Percentiles rank a stretch among this genome's conserved stretches.
These are phyloP conservation scores for Coccyzus lansbergi DNA, from an alignment of 2,797 vertebrate species.

Conservation along the genomic window DNA sequence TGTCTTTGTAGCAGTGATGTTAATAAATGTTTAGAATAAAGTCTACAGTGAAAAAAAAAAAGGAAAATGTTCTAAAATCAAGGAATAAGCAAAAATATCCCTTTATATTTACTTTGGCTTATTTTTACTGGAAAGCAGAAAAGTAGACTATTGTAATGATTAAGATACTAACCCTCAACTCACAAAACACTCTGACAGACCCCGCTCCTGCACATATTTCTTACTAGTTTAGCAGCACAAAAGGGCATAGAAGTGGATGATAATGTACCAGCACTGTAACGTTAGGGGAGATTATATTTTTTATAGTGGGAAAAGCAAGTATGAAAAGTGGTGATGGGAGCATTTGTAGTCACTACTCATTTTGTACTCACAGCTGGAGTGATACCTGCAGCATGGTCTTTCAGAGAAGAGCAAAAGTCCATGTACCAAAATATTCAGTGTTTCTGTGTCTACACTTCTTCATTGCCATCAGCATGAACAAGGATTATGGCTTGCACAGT, in stretches of 20 bases:
- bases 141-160: neutral
- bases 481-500: neutral
- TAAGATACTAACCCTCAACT: neutral
- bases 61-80: neutral
- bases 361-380: neutral
- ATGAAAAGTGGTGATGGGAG: neutral
- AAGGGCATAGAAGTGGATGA: neutral
- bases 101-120: neutral
- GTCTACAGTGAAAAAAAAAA: neutral
- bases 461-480: neutral
- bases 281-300: conserved; percentile 16
- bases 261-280: neutral
- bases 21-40: neutral
- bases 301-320: neutral
- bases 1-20: neutral
- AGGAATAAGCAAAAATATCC: neutral
- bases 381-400: neutral
- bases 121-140: neutral
- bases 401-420: neutral
- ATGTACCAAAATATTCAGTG: neutral
- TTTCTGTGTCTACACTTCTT: neutral
- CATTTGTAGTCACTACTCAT: neutral
- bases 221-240: neutral
- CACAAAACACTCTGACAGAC: neutral
- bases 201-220: neutral